A percentile compares a stretch with the other conserved stretches of the same genome.
phyloP scores from a whole-genome alignment of 2,888 invertebrate genomes.

The Caenorhabditis macrosperma region DNA sequence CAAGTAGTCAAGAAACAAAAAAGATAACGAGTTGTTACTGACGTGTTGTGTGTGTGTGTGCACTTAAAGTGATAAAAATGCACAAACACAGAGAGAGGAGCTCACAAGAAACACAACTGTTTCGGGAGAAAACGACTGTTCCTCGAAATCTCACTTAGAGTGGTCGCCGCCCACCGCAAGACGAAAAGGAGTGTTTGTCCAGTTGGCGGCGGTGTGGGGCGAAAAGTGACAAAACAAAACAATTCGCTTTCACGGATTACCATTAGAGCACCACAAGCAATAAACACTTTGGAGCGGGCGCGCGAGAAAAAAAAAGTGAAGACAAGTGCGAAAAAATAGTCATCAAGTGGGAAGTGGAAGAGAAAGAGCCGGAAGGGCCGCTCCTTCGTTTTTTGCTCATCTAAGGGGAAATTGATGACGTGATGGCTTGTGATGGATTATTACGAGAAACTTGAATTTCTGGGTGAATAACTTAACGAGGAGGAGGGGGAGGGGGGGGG shows the following conservation, averaged over 20 bases:
- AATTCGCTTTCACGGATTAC: slow-evolving; percentile 29
- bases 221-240: slow-evolving; percentile 15
- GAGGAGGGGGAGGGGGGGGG: too few species aligned
- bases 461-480: too few species aligned
- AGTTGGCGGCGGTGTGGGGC: slow-evolving; percentile 16
- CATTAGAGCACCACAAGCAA: slow-evolving; percentile 6
- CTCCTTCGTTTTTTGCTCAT: slow-evolving; percentile 28
- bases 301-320: slow-evolving; percentile 11
- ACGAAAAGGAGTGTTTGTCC: slow-evolving; percentile 47
- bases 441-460: too few species aligned
- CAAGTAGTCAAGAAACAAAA: slow-evolving; percentile 47
- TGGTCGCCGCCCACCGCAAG: not conserved
- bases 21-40: not conserved
- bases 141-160: too few species aligned
- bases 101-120: too few species aligned
- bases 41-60: slow-evolving; percentile 11
- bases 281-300: slow-evolving; percentile 24
- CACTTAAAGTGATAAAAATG: slow-evolving; percentile 1
- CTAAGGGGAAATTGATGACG: slow-evolving; percentile 9
- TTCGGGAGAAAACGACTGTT: too few species aligned
- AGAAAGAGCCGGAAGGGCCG: slow-evolving; percentile 14
- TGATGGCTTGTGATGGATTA: not conserved
- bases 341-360: slow-evolving; percentile 16
- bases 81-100: not conserved
- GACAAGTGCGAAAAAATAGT: slow-evolving; percentile 37